A percentile compares a stretch with the other conserved stretches of the same genome.
These are phyloP conservation scores for Nycticebus coucang DNA, from an alignment of 2,113 vertebrate genomes.

Conservation along the genomic window DNA sequence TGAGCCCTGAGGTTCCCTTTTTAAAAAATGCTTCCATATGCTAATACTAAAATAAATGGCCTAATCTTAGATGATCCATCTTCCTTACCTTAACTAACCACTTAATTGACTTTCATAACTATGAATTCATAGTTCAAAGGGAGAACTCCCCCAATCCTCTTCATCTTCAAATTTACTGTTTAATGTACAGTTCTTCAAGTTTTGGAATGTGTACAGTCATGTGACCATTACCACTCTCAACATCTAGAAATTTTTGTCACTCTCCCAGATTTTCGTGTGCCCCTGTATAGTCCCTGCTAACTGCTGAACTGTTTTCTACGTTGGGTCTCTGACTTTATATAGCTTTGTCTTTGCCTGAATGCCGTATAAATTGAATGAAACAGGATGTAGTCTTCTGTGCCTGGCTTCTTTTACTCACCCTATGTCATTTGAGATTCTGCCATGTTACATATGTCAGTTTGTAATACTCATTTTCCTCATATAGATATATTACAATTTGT, in stretches of 20 bases:
- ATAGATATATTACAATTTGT: neutral
- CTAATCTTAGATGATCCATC: neutral
- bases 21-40: neutral
- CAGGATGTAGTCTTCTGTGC: neutral
- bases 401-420: neutral
- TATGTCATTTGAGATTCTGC: neutral
- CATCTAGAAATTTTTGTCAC: neutral
- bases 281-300: neutral
- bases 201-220: neutral
- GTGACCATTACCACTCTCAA: neutral
- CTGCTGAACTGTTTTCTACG: neutral
- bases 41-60: conserved; percentile 28
- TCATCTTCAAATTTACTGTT: neutral
- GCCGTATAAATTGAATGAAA: neutral
- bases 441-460: neutral
- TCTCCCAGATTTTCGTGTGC: neutral
- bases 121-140: conserved; percentile 10
- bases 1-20: too few species aligned
- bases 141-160: neutral
- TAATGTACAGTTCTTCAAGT: neutral
- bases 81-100: neutral
- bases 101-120: neutral
- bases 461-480: neutral
- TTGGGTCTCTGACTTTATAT: neutral
- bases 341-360: neutral